Conservation (phyloP, 2,797 vertebrate genomes). For the Capromys pilorides region DNA sequence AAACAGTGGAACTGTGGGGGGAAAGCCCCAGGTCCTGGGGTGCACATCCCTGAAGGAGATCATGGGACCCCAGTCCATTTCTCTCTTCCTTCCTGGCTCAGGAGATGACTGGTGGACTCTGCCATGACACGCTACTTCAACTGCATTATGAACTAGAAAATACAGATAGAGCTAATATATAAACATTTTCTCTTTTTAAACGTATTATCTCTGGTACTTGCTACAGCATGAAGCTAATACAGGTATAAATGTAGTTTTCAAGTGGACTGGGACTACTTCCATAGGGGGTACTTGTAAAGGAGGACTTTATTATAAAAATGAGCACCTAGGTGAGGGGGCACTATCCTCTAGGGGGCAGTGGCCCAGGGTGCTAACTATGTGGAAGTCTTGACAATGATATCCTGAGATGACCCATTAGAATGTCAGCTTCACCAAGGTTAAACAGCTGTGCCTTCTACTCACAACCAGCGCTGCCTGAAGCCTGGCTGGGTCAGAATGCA, state of each 20-base stretch:
- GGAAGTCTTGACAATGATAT: not conserved
- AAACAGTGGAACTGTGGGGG: too few relatives aligned
- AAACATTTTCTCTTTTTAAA: not conserved
- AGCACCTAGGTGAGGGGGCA: not conserved
- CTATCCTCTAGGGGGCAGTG: not conserved
- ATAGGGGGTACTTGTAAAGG: not conserved
- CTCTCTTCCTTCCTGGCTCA: not conserved
- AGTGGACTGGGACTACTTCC: not conserved
- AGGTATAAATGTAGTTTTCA: not conserved
- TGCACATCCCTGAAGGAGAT: too few relatives aligned
- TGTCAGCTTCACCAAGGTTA: not conserved
- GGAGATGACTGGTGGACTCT: not conserved
- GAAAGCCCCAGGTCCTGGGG: not conserved
- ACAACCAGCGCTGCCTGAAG: not conserved
- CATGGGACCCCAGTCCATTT: too few relatives aligned
- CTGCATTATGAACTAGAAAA: not conserved
- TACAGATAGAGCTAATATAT: not conserved
- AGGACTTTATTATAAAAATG: not conserved
- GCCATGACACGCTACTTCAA: not conserved
- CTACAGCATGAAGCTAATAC: not conserved
- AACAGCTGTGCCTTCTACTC: not conserved
- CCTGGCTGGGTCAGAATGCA: not conserved
- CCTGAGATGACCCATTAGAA: not conserved
- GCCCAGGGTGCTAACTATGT: not conserved
- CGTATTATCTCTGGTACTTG: not conserved